Evolutionary conservation across 2,888 invertebrate genomes (phyloP).

Genomic region (Macrosiphum euphorbiae): DNA sequence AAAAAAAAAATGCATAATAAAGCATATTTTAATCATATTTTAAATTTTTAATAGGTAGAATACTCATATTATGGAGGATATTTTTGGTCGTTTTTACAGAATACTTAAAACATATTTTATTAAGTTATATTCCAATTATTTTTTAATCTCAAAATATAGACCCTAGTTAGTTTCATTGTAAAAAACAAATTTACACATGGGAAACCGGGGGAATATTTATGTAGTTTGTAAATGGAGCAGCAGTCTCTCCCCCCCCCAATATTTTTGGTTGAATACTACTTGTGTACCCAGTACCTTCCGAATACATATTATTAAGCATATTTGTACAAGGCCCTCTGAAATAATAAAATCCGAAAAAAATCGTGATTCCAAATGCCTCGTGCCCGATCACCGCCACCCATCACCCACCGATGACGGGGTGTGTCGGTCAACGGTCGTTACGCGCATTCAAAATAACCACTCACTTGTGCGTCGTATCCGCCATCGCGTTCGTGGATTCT

Average conservation of each 20-base stretch:
- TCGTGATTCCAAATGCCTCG: neutral
- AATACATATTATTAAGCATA: neutral
- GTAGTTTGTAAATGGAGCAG: neutral
- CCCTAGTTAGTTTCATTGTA: neutral
- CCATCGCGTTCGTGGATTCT: neutral
- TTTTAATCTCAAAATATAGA: neutral
- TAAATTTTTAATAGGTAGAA: neutral
- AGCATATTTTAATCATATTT: too few species aligned
- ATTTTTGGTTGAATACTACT: neutral
- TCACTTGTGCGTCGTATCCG: neutral
- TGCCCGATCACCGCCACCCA: too few species aligned
- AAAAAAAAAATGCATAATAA: neutral
- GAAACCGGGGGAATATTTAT: neutral
- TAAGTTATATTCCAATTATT: neutral
- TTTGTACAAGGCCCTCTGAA: neutral
- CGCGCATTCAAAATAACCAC: neutral
- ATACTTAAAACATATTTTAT: neutral
- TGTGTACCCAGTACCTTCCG: too few species aligned
- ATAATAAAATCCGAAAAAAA: neutral
- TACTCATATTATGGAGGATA: neutral
- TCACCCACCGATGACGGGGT: neutral
- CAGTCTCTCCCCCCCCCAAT: neutral
- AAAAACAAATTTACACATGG: neutral
- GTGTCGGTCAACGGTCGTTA: neutral
- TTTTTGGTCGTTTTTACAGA: neutral